Conservation (phyloP, 92 coral and sea anemone genomes). For the Phenganax subtilis region DNA sequence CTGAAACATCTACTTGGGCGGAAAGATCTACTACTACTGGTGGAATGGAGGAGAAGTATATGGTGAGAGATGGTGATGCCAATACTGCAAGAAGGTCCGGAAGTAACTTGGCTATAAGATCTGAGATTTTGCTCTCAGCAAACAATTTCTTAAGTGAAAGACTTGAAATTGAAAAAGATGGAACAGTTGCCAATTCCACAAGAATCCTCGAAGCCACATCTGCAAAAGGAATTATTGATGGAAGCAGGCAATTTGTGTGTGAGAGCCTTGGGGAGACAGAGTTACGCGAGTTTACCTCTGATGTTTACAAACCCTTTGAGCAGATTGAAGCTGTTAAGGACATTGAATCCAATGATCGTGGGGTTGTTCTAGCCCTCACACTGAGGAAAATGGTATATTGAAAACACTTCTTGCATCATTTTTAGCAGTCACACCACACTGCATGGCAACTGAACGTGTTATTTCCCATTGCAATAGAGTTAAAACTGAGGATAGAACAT, state of each 20-base stretch:
- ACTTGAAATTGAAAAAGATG: not conserved
- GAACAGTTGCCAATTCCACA: not conserved
- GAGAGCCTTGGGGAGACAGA: not conserved
- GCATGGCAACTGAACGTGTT: slow-evolving; percentile 22
- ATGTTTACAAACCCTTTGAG: slow-evolving; percentile 9
- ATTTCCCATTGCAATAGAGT: slow-evolving; percentile 10
- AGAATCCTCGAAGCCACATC: not conserved
- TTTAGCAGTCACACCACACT: not conserved
- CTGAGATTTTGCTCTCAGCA: not conserved
- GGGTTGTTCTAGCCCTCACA: not conserved
- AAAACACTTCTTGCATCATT: not conserved
- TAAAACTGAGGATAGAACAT: not conserved
- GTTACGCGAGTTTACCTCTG: slow-evolving; percentile 3
- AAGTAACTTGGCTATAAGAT: not conserved
- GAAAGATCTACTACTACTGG: too few species aligned
- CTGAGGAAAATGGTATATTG: slow-evolving; percentile 4
- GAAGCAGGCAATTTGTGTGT: slow-evolving; percentile 12
- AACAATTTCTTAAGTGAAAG: not conserved
- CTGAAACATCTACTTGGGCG: too few species aligned
- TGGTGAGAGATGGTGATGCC: not conserved
- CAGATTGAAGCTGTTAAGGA: not conserved
- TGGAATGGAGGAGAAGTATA: not conserved
- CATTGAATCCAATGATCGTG: not conserved
- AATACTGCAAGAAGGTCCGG: not conserved
- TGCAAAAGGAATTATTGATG: slow-evolving; percentile 3